phyloP scores from a whole-genome alignment of 2,888 invertebrate species.

The Drosophila diplacantha region DNA sequence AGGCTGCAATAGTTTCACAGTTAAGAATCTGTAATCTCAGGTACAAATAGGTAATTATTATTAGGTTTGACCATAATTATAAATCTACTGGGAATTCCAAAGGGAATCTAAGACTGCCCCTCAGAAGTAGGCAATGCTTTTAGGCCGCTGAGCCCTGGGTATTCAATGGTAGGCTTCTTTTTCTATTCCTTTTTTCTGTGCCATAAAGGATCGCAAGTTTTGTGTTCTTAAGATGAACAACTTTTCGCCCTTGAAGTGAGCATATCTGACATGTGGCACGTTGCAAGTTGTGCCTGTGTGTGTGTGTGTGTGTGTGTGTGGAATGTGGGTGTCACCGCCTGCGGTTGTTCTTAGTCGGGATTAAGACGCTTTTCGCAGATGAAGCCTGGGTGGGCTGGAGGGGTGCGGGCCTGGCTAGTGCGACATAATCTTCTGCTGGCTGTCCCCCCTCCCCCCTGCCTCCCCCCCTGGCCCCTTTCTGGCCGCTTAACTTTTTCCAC shows the following conservation, averaged over 20 bases:
- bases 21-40: neutral
- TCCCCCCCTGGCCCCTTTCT: conserved; percentile 28
- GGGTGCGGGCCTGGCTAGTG: conserved; percentile 2
- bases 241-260: conserved; percentile 25
- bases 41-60: neutral
- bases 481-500: conserved; percentile 69
- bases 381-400: neutral
- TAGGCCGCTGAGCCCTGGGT: neutral
- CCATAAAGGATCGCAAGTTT: conserved; percentile 2
- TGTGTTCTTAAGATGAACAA: conserved; percentile 19
- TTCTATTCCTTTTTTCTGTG: neutral
- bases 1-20: neutral
- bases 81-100: too few species aligned
- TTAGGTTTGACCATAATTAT: neutral
- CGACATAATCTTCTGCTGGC: conserved; percentile 44
- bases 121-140: neutral
- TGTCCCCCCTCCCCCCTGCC: neutral
- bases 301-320: conserved; percentile 45
- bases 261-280: conserved; percentile 39
- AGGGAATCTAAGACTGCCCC: too few species aligned
- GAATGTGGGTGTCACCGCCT: conserved; percentile 40
- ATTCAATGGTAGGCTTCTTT: neutral
- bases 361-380: conserved; percentile 33
- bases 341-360: conserved; percentile 37
- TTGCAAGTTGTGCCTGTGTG: conserved; percentile 12